These are phyloP conservation scores for Sitodiplosis mosellana DNA, from an alignment of 1,140 invertebrate species.

Conservation along the genomic window DNA sequence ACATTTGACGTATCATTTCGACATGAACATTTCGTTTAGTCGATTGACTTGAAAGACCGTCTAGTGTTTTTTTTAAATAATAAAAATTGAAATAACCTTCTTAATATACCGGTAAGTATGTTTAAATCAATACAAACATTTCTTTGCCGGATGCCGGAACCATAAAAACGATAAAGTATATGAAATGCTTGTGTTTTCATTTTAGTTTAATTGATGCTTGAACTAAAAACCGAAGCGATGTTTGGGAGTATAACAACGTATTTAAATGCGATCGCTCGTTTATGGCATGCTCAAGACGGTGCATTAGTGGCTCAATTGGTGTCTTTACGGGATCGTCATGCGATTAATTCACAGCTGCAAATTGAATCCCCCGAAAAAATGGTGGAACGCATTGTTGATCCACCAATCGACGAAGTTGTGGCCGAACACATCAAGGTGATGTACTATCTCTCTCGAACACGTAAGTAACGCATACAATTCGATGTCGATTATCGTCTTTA, in stretches of 20 bases:
- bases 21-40: too few relatives aligned
- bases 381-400: conserved; percentile 47
- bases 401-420: conserved; percentile 64
- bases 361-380: conserved; percentile 47
- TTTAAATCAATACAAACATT: too few relatives aligned
- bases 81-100: too few relatives aligned
- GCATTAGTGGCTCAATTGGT: conserved; percentile 36
- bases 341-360: conserved; percentile 44
- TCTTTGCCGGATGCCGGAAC: too few relatives aligned
- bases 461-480: conserved; percentile 16
- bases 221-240: conserved; percentile 7
- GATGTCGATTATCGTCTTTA: conserved; percentile 3
- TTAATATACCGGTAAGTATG: too few relatives aligned
- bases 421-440: conserved; percentile 49
- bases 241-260: conserved; percentile 20
- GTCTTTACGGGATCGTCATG: conserved; percentile 59
- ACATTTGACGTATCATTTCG: too few relatives aligned
- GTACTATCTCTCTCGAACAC: conserved; percentile 24
- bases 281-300: conserved; percentile 17
- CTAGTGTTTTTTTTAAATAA: too few relatives aligned
- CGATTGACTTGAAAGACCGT: too few relatives aligned
- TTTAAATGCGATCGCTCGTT: conserved; percentile 13
- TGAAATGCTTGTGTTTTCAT: too few relatives aligned
- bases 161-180: too few relatives aligned
- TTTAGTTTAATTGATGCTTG: too few relatives aligned